Base-by-base conservation (phyloP, 1,140 invertebrate genomes). In the Hyposmocoma kahamanoa region DNA sequence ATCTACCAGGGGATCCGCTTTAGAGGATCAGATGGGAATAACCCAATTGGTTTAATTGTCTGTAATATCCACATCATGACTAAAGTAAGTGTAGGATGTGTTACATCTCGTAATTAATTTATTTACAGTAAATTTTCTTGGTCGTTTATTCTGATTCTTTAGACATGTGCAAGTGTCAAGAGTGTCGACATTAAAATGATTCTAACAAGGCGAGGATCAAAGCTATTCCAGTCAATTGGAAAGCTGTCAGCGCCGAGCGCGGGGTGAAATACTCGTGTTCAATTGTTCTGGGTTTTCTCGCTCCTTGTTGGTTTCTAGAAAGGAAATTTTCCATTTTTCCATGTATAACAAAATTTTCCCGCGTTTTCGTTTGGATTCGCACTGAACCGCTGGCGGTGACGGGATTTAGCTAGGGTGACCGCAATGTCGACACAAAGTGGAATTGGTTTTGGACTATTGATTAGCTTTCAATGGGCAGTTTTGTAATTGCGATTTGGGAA, bases 271-370 rank as follows among this genome's bases (percentile, higher is more conserved):
- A 30, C 28, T 30, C 2, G 10, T 8, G 28, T 30, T 11, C 24
- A 26, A 26, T 26, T 26, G 24, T 26, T 26, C 24, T 26, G 24
- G 61, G 44, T 59, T 61, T 60, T 56, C 50, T 47, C 47, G 32
- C 46, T 42, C 45, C 13, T 39, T 50, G 58, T 56, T 57, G 62
- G 59, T 47, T 62, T 56, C 56, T 61, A 41, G 56, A 61, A 63
- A 70, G 62, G 56, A 62, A 72, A 68, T 73, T 77, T 74, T 68
- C 77, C 67, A 78, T 83, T 79, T 78, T 71, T 62, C 59, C 73
- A 67, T 83, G 76, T 83, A 75, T 72, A 83, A 83, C 76, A 78
- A 79, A 83, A 83, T 75, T 78, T 72, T 62, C 65, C 59, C 69
- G 69, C 69, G 63, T 72, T 67, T 72, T 66, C 67, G 60, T 75